Evolutionary conservation across 2,113 vertebrate species (phyloP), one percentile per base, ranked within the genome.

Genomic region (Hystrix brachyura): DNA sequence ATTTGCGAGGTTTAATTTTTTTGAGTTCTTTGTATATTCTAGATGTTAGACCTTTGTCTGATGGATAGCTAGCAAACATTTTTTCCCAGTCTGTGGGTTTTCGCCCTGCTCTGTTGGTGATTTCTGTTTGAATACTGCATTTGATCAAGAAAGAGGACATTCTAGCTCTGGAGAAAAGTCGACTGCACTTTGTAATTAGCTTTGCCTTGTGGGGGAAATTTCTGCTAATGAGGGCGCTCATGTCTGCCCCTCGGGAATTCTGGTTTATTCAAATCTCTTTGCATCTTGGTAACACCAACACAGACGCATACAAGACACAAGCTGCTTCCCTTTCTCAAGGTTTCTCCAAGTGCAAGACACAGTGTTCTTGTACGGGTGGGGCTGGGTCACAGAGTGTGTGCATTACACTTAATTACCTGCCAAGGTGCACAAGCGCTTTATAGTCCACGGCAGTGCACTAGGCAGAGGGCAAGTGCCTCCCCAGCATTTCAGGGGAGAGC

Each of bases 141-240:
- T 85, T 84, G 71, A 62, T 81, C n/a, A 27, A 89, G 34, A 62
- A 89, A 60, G 67, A 34, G 59, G 51, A 59, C n/a, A 71, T 64
- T 67, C 57, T 81, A 21, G 13, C 34, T 57, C 90, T 80, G 38
- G 17, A 43, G 62, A 48, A 65, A 69, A 80, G 57, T 18, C 69
- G 60, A 48, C 53, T 87, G 34, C 94, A 57, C 4, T 80, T 96
- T 90, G 25, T 62, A 29, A 89, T 64, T 87, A 85, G 53, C 14
- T 74, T 90, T 71, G 64, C 38, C 48, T 76, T 80, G 92, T 29
- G 84, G 38, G 80, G 29, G 64, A 60, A 51, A n/a, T 74, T 34
- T 81, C 74, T 80, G 51, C 21, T 55, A 91, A 85, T 80, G 23
- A 83, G 27, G 7, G 11, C 65, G 94, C 27, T 64, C 48, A 13